Evolutionary conservation across 2,888 invertebrate genomes (phyloP), one percentile per base, ranked within the genome.

Genomic region (Oxytorus armatus): DNA sequence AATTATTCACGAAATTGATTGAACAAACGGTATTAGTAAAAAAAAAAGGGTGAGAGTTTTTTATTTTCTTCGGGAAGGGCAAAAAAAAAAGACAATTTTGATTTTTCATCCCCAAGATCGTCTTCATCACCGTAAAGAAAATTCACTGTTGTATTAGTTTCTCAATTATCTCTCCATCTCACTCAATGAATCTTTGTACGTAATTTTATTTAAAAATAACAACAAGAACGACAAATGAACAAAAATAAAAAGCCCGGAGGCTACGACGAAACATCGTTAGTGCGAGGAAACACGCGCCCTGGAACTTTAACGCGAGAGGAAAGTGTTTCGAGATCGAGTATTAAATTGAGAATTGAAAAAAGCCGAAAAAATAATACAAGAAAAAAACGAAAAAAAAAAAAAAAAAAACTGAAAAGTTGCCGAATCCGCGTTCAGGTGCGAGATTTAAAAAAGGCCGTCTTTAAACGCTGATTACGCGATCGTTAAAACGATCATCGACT

Each of bases 401-500:
- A 23, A n/a, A 63, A 70, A 72, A n/a, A n/a, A 14, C 18, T 7
- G 33, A 63, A 5, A 61, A 29, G 55, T 4, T 51, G 68, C 42
- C 47, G 59, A 42, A 63, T 51, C 57, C 63, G 77, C 59, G 61
- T 69, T 76, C 68, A 21, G 69, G 68, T 39, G 77, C 70, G 72
- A 74, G 55, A 65, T 21, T 29, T 39, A 5, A 5, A 82, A 75
- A 51, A 79, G 65, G 65, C 74, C 61, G 77, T 66, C 63, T 66
- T n/a, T n/a, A 53, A 77, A 78, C 61, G 39, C 4, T 47, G 53
- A 73, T 51, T 61, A 25, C 65, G 44, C 72, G 53, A 72, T 70
- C 16, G 73, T 77, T 70, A 81, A n/a, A n/a, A 78, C 79, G 29
- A 29, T 77, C 78, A 70, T 76, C 86, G 84, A 88, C 90, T 91